These are phyloP conservation scores for Lonchura striata DNA, from an alignment of 2,113 vertebrate species.

Conservation along the genomic window DNA sequence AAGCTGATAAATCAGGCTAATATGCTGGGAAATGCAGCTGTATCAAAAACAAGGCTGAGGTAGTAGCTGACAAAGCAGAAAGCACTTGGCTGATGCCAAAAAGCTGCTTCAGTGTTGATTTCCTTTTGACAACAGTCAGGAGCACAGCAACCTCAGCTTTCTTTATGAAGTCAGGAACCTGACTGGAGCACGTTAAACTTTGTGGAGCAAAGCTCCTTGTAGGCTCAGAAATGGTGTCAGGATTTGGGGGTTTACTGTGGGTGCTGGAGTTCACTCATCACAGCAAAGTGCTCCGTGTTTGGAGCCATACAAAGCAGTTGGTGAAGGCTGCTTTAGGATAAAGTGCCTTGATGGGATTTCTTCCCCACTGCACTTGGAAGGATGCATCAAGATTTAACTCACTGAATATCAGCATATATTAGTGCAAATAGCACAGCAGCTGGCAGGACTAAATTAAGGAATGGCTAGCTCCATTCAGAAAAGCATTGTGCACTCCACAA, in stretches of 20 bases:
- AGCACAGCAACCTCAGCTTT: neutral
- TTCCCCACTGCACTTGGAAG: neutral
- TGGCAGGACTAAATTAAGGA: neutral
- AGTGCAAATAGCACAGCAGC: neutral
- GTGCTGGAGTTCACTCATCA: neutral
- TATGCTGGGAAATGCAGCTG: neutral
- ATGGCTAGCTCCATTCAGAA: neutral
- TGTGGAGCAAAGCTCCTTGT: neutral
- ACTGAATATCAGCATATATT: neutral
- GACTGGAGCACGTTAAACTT: neutral
- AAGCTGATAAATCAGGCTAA: neutral
- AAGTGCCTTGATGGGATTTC: neutral
- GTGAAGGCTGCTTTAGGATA: neutral
- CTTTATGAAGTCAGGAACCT: slow-evolving; percentile 11
- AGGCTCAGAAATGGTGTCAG: neutral
- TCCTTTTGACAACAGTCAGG: neutral
- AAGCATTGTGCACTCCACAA: neutral
- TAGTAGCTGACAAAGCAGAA: neutral
- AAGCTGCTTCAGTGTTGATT: neutral
- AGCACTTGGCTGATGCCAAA: neutral
- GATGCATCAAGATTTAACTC: neutral
- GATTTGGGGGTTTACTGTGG: neutral
- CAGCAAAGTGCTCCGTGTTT: neutral
- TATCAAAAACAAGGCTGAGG: neutral
- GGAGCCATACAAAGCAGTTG: neutral